phyloP scores from a whole-genome alignment of 2,113 vertebrate species.

The Lethenteron camtschaticum region DNA sequence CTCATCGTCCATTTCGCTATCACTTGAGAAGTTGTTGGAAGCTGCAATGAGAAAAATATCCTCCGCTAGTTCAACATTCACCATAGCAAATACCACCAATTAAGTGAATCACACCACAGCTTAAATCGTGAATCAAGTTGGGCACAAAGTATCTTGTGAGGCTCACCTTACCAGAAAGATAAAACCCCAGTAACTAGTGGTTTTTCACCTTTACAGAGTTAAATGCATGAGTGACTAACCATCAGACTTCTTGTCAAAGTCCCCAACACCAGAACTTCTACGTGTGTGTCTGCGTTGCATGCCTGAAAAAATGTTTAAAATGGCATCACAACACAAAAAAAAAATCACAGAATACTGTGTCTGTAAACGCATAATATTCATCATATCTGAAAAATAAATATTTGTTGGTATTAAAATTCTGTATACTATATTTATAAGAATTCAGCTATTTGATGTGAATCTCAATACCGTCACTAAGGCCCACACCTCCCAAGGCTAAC shows the following conservation, averaged over 20 bases:
- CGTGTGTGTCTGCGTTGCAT: slow-evolving; percentile 31
- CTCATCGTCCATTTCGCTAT: slow-evolving; percentile 31
- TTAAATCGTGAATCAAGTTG: not conserved
- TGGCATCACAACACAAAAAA: too few species aligned
- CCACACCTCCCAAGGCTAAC: slow-evolving; percentile 30
- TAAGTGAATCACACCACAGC: not conserved
- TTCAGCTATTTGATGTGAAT: too few species aligned
- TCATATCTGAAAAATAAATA: too few species aligned
- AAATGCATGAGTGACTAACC: slow-evolving; percentile 16
- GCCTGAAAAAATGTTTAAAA: slow-evolving; percentile 16
- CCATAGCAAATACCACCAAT: not conserved
- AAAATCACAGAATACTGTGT: too few species aligned
- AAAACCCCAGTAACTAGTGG: too few species aligned
- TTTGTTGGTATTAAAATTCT: too few species aligned
- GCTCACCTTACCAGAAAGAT: too few species aligned
- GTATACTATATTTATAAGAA: too few species aligned
- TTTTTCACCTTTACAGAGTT: not conserved
- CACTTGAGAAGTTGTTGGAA: slow-evolving; percentile 36
- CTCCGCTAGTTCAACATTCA: not conserved
- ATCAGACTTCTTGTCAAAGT: slow-evolving; percentile 37
- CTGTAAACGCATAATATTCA: too few species aligned
- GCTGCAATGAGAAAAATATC: slow-evolving; percentile 14
- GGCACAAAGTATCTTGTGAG: too few species aligned
- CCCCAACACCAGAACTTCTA: slow-evolving; percentile 36
- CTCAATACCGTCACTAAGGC: slow-evolving; percentile 15